Evolutionary conservation across 2,113 vertebrate species (phyloP), one percentile per base, ranked within the genome.

Genomic region (Eubucco bourcierii): DNA sequence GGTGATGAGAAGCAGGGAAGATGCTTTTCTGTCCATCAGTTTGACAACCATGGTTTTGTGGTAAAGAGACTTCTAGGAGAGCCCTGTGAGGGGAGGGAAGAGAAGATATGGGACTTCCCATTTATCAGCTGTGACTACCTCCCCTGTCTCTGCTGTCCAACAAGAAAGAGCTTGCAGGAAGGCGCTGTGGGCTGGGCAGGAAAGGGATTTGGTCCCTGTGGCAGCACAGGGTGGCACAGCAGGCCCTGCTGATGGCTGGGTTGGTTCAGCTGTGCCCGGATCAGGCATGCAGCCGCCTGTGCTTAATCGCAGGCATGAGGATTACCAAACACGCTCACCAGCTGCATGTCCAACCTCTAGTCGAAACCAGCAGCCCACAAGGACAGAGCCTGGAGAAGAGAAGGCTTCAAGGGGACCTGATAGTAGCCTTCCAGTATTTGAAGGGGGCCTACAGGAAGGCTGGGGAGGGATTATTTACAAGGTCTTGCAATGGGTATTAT

Each of bases 301-400:
- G 0, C 37, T 82, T 33, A 18, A 19, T 29, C 1, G 1, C 66
- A 28, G 78, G 55, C 7, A 0, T 16, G 72, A 0, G 1, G 59
- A 5, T 74, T 18, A 34, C 29, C 39, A 64, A 34, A 3, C 0
- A 3, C 7, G 4, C 27, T 84, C 64, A 27, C 41, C 83, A 46
- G 72, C 61, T 74, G 52, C 27, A 6, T 19, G 17, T 15, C 8
- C 1, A 74, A 67, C 70, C 55, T 14, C 37, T 3, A 55, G 28
- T 15, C 29, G 19, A 71, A 88, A 37, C 59, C 76, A 15, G 72
- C 74, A 76, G 4, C 21, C 55, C 56, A 6, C 39, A 60, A 37
- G 65, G 3, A 15, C 71, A 55, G 68, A 76, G 37, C n/a, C n/a
- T n/a, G n/a, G n/a, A n/a, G n/a, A n/a, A n/a, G n/a, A n/a, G n/a